Conservation (phyloP, 2,113 vertebrate species). For the Artemisiospiza belli region DNA sequence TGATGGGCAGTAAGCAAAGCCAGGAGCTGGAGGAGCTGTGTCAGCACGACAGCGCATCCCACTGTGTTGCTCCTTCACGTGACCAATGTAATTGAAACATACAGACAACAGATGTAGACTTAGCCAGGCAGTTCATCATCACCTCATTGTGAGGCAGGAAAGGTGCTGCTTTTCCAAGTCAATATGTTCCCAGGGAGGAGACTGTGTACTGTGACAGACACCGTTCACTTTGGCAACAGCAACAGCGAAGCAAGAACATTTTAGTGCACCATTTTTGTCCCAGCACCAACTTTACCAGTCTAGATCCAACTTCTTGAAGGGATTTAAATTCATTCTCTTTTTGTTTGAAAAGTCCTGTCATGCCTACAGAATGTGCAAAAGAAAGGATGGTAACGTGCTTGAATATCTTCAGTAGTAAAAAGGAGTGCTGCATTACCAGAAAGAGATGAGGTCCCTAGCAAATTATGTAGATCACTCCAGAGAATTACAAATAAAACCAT, state of each 20-base stretch:
- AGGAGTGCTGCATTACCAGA: neutral
- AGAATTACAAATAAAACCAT: neutral
- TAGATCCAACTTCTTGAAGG: neutral
- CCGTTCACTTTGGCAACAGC: neutral
- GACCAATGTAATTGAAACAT: neutral
- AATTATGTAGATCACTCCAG: neutral
- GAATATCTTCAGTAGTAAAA: neutral
- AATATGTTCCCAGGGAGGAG: accelerated
- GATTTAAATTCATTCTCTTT: neutral
- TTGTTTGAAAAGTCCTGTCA: neutral
- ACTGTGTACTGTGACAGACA: neutral
- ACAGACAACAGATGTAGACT: neutral
- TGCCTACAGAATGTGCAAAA: neutral
- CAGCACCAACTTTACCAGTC: neutral
- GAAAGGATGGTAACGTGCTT: neutral
- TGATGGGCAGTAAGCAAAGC: neutral
- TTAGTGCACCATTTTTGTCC: neutral
- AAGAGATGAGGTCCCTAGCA: neutral
- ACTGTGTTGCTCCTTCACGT: neutral
- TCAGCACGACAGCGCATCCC: neutral
- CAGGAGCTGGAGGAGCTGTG: neutral
- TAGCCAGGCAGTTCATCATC: neutral
- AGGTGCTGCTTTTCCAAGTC: neutral
- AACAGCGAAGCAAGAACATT: neutral
- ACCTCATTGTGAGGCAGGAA: neutral